phyloP scores from a whole-genome alignment of 2,888 invertebrate species.

The Netelia fuscicornis region DNA sequence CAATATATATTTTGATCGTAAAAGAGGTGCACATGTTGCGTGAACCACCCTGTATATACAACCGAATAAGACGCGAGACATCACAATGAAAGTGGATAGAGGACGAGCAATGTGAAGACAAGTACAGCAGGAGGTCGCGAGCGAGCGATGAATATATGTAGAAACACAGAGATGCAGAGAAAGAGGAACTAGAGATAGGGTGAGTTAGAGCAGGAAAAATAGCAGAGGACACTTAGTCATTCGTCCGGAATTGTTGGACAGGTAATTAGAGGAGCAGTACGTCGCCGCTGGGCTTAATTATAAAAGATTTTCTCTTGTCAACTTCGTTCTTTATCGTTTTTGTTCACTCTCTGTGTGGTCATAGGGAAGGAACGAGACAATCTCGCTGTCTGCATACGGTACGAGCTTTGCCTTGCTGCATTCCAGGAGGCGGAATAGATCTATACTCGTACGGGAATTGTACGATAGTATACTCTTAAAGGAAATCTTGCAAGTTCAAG shows the following conservation, averaged over 20 bases:
- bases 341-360: constrained; percentile 47
- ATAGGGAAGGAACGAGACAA: constrained; percentile 42
- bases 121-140: neutral
- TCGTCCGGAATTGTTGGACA: constrained; percentile 82
- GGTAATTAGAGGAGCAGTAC: constrained; percentile 83
- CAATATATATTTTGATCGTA: no score
- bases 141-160: neutral
- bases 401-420: neutral
- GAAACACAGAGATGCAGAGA: constrained; percentile 25
- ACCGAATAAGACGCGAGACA: constrained; percentile 68
- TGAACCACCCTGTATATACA: constrained; percentile 30
- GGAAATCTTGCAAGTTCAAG: no score
- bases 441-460: constrained; percentile 39
- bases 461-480: constrained; percentile 31
- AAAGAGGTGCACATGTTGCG: no score
- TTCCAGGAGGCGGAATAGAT: constrained; percentile 24
- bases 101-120: constrained; percentile 44
- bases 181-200: constrained; percentile 43
- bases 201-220: constrained; percentile 48
- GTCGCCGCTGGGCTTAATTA: constrained; percentile 84
- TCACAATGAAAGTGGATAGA: constrained; percentile 41
- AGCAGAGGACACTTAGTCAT: constrained; percentile 79
- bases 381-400: constrained; percentile 48
- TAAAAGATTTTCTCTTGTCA: constrained; percentile 75
- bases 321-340: constrained; percentile 60